These are phyloP conservation scores for Sylvicola cinctus DNA, from an alignment of 2,888 invertebrate species.

Conservation along the genomic window DNA sequence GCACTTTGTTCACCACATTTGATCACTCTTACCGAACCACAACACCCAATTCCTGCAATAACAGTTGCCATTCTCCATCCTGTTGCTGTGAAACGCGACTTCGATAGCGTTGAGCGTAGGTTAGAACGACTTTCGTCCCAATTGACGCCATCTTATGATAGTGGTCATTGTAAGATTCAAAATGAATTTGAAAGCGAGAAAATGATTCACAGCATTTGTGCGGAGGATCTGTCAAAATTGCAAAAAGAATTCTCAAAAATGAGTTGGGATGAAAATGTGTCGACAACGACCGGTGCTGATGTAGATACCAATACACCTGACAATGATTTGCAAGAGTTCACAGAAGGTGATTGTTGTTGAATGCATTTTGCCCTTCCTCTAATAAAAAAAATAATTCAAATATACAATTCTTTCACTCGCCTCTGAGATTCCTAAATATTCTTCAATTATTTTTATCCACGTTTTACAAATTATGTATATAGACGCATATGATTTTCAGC, in stretches of 20 bases:
- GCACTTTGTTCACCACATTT: no score
- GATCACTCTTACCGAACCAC: no score
- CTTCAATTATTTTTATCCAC: no score
- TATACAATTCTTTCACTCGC: no score
- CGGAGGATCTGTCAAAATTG: constrained; percentile 22
- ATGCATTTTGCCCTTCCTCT: neutral
- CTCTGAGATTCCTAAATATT: no score
- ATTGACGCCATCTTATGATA: constrained; percentile 12
- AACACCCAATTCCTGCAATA: no score
- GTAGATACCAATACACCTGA: constrained; percentile 23
- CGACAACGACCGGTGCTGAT: constrained; percentile 20
- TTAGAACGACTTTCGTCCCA: constrained; percentile 21
- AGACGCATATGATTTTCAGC: no score
- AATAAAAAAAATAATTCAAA: no score
- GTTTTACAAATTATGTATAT: no score
- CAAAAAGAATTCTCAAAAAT: constrained; percentile 25
- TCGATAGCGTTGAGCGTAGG: constrained; percentile 19
- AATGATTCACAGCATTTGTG: constrained; percentile 12
- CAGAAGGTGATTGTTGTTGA: constrained; percentile 3
- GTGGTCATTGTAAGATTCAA: constrained; percentile 13
- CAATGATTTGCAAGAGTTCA: constrained; percentile 22
- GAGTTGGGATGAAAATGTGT: constrained; percentile 25
- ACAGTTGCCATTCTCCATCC: no score
- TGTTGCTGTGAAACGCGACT: no score
- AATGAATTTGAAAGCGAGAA: constrained; percentile 20